A percentile compares a stretch with the other conserved stretches of the same genome.
These are phyloP conservation scores for Trogon surrucura DNA, from an alignment of 2,113 vertebrate genomes.

Conservation along the genomic window DNA sequence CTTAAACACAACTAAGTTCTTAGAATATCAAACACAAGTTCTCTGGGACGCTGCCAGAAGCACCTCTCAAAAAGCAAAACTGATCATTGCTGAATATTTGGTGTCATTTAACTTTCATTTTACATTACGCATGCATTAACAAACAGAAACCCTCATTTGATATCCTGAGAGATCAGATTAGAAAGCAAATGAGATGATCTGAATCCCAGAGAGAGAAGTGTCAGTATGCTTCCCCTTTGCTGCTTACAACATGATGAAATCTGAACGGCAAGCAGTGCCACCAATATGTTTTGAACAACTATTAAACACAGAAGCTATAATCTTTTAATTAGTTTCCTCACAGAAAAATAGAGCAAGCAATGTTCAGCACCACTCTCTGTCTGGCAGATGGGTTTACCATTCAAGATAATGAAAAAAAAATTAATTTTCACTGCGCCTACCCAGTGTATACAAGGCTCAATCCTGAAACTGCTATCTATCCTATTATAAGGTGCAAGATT, in stretches of 20 bases:
- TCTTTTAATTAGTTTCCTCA: constrained; percentile 32
- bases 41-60: neutral
- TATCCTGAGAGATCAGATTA: neutral
- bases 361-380: constrained; percentile 62
- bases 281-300: neutral
- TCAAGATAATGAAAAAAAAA: constrained; percentile 63
- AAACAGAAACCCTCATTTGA: neutral
- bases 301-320: neutral
- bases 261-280: neutral
- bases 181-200: neutral
- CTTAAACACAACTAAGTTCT: neutral
- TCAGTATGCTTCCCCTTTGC: neutral
- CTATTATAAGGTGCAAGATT: constrained; percentile 54
- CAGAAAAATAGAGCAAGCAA: constrained; percentile 66
- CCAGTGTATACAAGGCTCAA: constrained; percentile 58
- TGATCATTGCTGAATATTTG: neutral
- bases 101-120: neutral
- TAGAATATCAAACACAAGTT: neutral
- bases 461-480: constrained; percentile 57
- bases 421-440: constrained; percentile 63
- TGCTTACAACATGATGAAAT: neutral
- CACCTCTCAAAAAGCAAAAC: neutral
- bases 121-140: neutral
- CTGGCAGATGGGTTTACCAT: constrained; percentile 65
- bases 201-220: neutral